Evolutionary conservation across 2,113 vertebrate genomes (phyloP).

Genomic region (Talpa occidentalis): DNA sequence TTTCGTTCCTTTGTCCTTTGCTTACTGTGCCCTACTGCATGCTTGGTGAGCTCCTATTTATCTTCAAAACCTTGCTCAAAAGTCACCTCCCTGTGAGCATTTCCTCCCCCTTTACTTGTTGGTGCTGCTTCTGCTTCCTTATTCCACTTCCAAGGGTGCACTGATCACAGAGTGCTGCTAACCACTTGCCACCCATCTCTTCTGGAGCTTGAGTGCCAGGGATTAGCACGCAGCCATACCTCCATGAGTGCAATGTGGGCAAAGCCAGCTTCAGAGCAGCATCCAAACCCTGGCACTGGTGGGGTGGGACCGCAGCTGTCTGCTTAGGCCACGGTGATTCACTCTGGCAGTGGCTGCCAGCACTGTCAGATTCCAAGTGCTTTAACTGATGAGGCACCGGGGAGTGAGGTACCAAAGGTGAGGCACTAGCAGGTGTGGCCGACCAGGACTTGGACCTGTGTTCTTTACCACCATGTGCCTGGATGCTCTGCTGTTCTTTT

Average conservation of each 20-base stretch:
- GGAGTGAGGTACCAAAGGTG: not conserved
- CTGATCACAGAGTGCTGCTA: not conserved
- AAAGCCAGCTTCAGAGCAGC: not conserved
- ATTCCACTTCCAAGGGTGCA: not conserved
- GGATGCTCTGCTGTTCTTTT: not conserved
- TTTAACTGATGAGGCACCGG: not conserved
- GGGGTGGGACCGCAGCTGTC: not conserved
- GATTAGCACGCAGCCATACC: accelerated
- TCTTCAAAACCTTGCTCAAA: not conserved
- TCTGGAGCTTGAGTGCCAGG: not conserved
- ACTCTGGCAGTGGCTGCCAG: not conserved
- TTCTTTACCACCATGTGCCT: not conserved
- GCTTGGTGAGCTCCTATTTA: not conserved
- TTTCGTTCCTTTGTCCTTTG: not conserved
- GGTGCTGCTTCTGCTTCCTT: not conserved
- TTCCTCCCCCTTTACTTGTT: not conserved
- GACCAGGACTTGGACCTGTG: not conserved
- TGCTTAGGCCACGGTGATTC: not conserved
- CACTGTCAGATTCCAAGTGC: not conserved
- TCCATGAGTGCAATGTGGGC: not conserved
- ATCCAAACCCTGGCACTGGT: accelerated
- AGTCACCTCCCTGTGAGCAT: not conserved
- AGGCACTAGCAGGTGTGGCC: accelerated
- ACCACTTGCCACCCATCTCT: not conserved
- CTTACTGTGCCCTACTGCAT: not conserved